Conservation (phyloP, 2,797 vertebrate genomes). For the Artibeus jamaicensis region DNA sequence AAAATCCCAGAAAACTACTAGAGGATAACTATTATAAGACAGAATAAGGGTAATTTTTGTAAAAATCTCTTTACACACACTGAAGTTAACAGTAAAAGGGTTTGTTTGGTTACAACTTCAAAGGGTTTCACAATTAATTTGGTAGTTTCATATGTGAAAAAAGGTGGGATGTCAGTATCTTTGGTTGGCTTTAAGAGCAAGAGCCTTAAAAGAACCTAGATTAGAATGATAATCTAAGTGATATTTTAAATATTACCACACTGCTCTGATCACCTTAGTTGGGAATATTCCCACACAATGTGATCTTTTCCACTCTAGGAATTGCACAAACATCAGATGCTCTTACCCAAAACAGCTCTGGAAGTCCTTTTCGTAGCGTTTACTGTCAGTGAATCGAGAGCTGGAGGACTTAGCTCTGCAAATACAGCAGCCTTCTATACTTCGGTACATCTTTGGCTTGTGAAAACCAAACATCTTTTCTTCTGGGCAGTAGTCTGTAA, state of each 20-base stretch:
- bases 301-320: background rate
- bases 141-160: background rate
- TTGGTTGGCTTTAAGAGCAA: constrained; percentile 18
- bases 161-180: background rate
- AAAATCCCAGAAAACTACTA: background rate
- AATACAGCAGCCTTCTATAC: constrained; percentile 99
- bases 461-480: constrained; percentile 99
- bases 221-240: background rate
- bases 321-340: background rate
- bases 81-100: background rate
- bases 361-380: constrained; percentile 94
- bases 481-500: constrained; percentile 76
- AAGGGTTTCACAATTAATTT: background rate
- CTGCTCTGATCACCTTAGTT: background rate
- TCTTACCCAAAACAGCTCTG: constrained; percentile 90
- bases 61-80: background rate
- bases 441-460: constrained; percentile 99
- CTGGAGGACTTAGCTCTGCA: constrained; percentile 99
- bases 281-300: background rate
- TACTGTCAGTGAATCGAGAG: constrained; percentile 99
- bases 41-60: background rate
- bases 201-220: background rate
- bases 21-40: background rate
- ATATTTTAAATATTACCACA: constrained; percentile 31
- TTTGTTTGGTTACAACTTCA: background rate